These are phyloP conservation scores for Ostrea edulis DNA, from an alignment of 1,140 invertebrate species.

Conservation along the genomic window DNA sequence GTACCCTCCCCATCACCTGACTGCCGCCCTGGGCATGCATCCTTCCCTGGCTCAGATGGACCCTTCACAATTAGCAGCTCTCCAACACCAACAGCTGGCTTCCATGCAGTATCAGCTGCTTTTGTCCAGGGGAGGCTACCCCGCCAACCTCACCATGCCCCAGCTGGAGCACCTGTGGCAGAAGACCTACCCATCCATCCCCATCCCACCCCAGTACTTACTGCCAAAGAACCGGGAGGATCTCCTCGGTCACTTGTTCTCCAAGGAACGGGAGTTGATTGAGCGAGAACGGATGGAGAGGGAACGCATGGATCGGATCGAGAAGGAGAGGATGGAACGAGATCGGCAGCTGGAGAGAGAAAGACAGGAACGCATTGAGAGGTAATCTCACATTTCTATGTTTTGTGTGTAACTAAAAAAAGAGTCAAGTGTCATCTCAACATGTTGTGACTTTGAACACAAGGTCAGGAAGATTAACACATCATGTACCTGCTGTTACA, in stretches of 20 bases:
- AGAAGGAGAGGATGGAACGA: constrained; percentile 74
- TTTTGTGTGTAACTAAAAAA: not conserved
- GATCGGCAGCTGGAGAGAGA: constrained; percentile 81
- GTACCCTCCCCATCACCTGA: constrained; percentile 56
- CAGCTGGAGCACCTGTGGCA: constrained; percentile 78
- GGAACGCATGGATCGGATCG: constrained; percentile 68
- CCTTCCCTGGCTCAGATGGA: constrained; percentile 60
- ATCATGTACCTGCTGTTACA: too few species aligned
- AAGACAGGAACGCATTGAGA: constrained; percentile 66
- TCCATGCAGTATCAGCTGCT: constrained; percentile 57
- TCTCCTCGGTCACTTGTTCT: constrained; percentile 76
- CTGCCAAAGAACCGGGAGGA: constrained; percentile 74
- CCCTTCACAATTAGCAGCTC: constrained; percentile 60
- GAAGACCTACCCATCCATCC: constrained; percentile 76
- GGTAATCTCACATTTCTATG: constrained; percentile 24
- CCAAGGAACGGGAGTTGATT: constrained; percentile 74
- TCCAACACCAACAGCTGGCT: constrained; percentile 70
- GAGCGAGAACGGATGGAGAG: constrained; percentile 73
- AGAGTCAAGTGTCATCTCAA: too few species aligned
- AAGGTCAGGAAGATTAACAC: too few species aligned
- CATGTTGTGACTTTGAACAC: too few species aligned
- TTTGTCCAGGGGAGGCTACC: constrained; percentile 46
- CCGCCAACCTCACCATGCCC: constrained; percentile 69
- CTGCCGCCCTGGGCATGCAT: constrained; percentile 43
- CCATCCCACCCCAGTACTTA: constrained; percentile 75